Base-by-base conservation (phyloP, 2,888 invertebrate species). In the Aphidoletes aphidimyza region DNA sequence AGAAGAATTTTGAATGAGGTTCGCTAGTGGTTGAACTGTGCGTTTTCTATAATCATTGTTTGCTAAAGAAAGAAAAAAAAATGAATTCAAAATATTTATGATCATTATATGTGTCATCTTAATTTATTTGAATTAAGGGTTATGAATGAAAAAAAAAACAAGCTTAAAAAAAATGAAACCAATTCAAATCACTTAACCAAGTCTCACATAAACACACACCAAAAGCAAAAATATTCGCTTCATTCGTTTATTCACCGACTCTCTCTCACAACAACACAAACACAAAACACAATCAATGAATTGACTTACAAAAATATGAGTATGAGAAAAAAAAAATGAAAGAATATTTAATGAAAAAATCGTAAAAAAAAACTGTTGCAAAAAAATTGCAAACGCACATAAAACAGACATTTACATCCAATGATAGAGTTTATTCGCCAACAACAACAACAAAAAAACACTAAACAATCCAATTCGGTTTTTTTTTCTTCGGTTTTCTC, bases 61-160 rank as follows among this genome's bases (percentile, higher is more conserved):
- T 69, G 69, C 69, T 69, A 69, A 14, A 30, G 14, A 69, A 30
- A 69, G 30, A 69, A 69, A 30, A 54, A 47, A 47, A 47, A 47
- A 47, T 17, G 9, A 17, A 17, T 30, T 34, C 69, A 69, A 69
- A 30, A 69, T 69, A 69, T 69, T 69, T 69, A 69, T 69, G 69
- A 69, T 69, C 69, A 69, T 69, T 69, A 69, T 69, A 69, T 69
- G 69, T 69, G 69, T 69, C 69, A 69, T 69, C 69, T 30, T 69
- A 69, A 69, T 69, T 69, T 69, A 69, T 69, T 69, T 69, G 69
- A 69, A 69, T 69, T 69, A 69, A 69, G 69, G 69, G 30, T 14
- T 26, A 26, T 22, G 22, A 54, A 54, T n/a, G 5, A 14, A 69
- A 69, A 30, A 34, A 30, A 69, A 69, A 30, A 30, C 11, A 69